Conservation (phyloP, 2,113 vertebrate species). For the Aplodontia rufa region DNA sequence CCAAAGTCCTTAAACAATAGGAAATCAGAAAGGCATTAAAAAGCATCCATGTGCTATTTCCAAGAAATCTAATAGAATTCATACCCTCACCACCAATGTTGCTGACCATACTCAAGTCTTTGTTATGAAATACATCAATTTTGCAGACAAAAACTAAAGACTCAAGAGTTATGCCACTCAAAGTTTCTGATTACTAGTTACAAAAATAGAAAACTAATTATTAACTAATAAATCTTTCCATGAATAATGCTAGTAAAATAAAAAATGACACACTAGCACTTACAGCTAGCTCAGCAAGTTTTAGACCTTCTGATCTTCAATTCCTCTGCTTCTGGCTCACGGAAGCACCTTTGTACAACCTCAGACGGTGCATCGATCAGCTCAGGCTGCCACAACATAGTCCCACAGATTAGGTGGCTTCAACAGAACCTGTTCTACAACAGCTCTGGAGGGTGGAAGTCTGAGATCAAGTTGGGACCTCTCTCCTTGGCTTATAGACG, state of each 20-base stretch:
- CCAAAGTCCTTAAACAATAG: not conserved
- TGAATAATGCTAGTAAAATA: not conserved
- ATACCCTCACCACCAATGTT: not conserved
- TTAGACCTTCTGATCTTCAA: too few relatives aligned
- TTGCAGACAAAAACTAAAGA: not conserved
- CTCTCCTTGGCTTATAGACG: not conserved
- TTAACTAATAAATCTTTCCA: not conserved
- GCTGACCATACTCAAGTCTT: not conserved
- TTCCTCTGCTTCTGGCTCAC: not conserved
- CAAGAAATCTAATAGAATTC: not conserved
- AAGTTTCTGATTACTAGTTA: not conserved
- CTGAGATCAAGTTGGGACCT: not conserved
- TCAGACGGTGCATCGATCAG: accelerated
- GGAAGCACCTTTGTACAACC: not conserved
- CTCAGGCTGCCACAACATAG: not conserved
- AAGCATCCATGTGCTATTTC: not conserved
- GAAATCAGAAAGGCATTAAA: not conserved
- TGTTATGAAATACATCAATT: not conserved
- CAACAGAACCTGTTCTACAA: not conserved
- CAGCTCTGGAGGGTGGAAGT: not conserved
- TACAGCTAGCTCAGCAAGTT: not conserved
- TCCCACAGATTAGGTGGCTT: not conserved
- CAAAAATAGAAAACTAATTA: not conserved
- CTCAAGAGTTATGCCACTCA: not conserved
- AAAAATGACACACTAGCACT: not conserved